Evolutionary conservation across 2,113 vertebrate species (phyloP).

Genomic region (Atractosteus spatula): DNA sequence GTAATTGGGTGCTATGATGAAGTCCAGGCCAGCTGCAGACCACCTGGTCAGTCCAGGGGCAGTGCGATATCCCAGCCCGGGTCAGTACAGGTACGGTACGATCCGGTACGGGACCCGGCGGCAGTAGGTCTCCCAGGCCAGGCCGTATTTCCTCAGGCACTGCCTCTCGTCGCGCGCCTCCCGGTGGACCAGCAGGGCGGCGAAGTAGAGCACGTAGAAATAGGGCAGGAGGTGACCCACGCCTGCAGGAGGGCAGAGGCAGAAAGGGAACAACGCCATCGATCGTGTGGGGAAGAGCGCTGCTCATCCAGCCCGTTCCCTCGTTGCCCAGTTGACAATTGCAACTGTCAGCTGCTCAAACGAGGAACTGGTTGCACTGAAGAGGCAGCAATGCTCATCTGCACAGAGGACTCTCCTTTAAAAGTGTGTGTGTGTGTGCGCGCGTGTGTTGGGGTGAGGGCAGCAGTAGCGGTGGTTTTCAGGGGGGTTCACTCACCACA

Average conservation of each 20-base stretch:
- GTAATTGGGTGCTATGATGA: too few relatives aligned
- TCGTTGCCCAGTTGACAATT: too few relatives aligned
- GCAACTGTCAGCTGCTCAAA: too few relatives aligned
- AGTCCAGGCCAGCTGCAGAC: too few relatives aligned
- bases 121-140: constrained; percentile 82
- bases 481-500: constrained; percentile 70
- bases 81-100: constrained; percentile 82
- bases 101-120: constrained; percentile 80
- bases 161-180: constrained; percentile 82
- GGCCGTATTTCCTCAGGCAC: constrained; percentile 76
- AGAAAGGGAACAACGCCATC: background rate
- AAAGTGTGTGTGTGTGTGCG: background rate
- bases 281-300: too few relatives aligned
- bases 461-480: too few relatives aligned
- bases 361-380: too few relatives aligned
- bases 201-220: constrained; percentile 83
- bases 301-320: too few relatives aligned
- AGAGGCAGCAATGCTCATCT: too few relatives aligned
- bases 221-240: constrained; percentile 78
- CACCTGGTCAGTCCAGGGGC: too few relatives aligned
- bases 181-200: constrained; percentile 73
- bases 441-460: background rate
- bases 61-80: background rate
- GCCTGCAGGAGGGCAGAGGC: constrained; percentile 48
- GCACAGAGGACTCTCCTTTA: too few relatives aligned